Evolutionary conservation across 2,113 vertebrate species (phyloP), one percentile per base, ranked within the genome.

Genomic region (Engystomops pustulosus): DNA sequence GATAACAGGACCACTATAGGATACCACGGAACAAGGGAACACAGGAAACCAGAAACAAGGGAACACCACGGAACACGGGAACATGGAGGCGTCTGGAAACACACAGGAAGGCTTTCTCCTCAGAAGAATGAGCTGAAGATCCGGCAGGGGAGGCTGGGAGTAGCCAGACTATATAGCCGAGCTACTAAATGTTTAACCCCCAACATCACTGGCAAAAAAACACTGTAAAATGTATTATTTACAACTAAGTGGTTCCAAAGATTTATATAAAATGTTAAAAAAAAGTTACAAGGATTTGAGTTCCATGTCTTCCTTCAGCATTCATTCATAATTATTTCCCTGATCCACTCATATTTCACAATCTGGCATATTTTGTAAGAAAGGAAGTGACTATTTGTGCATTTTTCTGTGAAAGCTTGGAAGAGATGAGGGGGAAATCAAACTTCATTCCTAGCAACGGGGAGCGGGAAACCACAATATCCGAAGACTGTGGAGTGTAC

Each of bases 351-450:
- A 10, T 67, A 25, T 82, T 27, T 55, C 80, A 41, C n/a, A 34
- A 58, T 51, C 67, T 68, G 67, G 79, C 27, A 23, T 38, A 20
- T 25, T 65, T 79, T 71, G 41, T 44, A 38, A 38, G 41, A 80
- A 27, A 44, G 68, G 80, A 82, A 55, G 68, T 82, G 77, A 49
- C 62, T 82, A 18, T 11, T 71, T 58, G 41, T 70, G n/a, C 80
- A 41, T 71, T 81, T 81, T 32, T 36, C 32, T 41, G 34, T 60
- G 51, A 72, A 49, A 17, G 15, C 44, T 74, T 82, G 20, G 69
- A 41, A 18, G 67, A 71, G 58, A 34, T 69, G 32, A 36, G 65
- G 65, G 62, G 17, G 23, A 34, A 71, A 27, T 53, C 45, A 36
- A 18, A 70, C 67, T 55, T 82, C 49, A 72, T 14, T 58, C 49